Conservation (phyloP, 2,113 vertebrate species). For the Neotoma lepida region DNA sequence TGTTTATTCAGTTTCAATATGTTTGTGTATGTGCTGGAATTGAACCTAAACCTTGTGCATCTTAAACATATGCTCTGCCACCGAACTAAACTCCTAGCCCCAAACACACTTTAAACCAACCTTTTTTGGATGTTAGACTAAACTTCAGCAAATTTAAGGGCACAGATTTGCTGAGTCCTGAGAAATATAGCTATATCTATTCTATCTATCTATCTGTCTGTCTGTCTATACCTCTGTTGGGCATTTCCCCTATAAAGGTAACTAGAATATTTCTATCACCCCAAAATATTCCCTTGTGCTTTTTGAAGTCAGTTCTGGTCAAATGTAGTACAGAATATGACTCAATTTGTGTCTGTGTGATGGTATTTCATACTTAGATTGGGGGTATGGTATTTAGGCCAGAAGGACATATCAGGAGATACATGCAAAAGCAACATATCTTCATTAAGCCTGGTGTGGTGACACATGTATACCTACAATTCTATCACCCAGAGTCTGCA, state of each 20-base stretch:
- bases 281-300: slow-evolving; percentile 3
- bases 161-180: not conserved
- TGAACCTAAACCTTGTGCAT: not conserved
- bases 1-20: slow-evolving; percentile 31
- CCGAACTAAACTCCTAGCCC: not conserved
- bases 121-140: slow-evolving; percentile 41
- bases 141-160: slow-evolving; percentile 19
- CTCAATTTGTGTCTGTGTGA: not conserved
- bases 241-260: not conserved
- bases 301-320: slow-evolving; percentile 4
- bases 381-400: not conserved
- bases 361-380: slow-evolving; percentile 35
- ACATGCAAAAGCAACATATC: not conserved
- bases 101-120: not conserved
- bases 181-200: not conserved
- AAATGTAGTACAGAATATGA: slow-evolving; percentile 10
- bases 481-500: not conserved
- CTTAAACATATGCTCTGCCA: not conserved
- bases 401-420: not conserved
- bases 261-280: not conserved
- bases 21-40: not conserved
- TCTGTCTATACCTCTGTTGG: not conserved
- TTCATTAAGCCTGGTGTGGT: not conserved
- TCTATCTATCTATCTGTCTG: not conserved
- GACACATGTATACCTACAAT: not conserved